These are phyloP conservation scores for Campoletis sonorensis DNA, from an alignment of 1,140 invertebrate genomes.

Conservation along the genomic window DNA sequence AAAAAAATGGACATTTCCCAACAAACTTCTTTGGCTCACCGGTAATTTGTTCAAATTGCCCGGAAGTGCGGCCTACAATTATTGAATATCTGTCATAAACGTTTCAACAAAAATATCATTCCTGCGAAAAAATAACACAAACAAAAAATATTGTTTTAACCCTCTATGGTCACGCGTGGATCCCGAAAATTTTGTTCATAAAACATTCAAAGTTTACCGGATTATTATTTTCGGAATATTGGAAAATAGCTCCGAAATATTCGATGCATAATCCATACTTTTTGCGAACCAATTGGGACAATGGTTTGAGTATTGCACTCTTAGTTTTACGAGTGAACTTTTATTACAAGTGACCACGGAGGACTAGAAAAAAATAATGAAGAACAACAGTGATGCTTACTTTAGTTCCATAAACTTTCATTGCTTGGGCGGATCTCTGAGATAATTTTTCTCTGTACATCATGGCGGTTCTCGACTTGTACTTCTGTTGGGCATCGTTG, in stretches of 20 bases:
- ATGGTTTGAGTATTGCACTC: too few species aligned
- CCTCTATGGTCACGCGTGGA: too few species aligned
- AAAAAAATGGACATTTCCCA: slow-evolving; percentile 21
- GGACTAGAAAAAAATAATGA: slow-evolving; percentile 8
- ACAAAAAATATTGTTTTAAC: too few species aligned
- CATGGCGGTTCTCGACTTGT: slow-evolving; percentile 96
- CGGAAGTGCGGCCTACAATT: slow-evolving; percentile 72
- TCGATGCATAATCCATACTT: too few species aligned
- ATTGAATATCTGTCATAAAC: slow-evolving; percentile 53
- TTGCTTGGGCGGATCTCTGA: slow-evolving; percentile 88
- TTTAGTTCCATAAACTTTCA: slow-evolving; percentile 93
- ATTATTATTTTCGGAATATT: too few species aligned
- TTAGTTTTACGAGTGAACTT: too few species aligned
- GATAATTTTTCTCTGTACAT: slow-evolving; percentile 93
- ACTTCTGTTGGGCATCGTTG: slow-evolving; percentile 97
- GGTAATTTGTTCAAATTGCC: slow-evolving; percentile 64
- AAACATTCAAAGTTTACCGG: too few species aligned
- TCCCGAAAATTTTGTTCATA: too few species aligned
- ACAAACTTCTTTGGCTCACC: slow-evolving; percentile 68
- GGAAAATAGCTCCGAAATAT: too few species aligned
- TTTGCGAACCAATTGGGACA: too few species aligned
- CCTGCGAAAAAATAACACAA: too few species aligned
- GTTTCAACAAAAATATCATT: slow-evolving; percentile 1
- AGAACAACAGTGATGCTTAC: slow-evolving; percentile 77
- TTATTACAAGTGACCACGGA: background rate